Conservation (phyloP, 2,113 vertebrate species). For the Otocyon megalotis region DNA sequence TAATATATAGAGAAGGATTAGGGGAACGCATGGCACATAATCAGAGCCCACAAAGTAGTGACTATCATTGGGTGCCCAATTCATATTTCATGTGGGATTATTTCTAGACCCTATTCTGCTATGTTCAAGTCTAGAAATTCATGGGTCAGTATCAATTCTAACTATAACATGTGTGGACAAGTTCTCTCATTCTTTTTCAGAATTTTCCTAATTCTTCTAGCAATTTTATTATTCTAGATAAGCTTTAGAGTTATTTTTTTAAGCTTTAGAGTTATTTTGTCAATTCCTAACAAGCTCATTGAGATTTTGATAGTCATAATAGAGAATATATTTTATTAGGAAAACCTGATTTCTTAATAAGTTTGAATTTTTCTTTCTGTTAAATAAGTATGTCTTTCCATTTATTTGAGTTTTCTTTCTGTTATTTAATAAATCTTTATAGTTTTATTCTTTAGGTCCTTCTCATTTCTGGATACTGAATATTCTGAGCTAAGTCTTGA, state of each 20-base stretch:
- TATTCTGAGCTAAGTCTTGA: slow-evolving; percentile 22
- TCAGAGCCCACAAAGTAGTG: not conserved
- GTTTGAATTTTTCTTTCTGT: slow-evolving; percentile 31
- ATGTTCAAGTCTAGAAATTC: not conserved
- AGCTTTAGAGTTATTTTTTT: not conserved
- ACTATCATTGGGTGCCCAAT: not conserved
- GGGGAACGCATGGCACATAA: not conserved
- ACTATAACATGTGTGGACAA: not conserved
- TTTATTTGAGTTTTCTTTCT: slow-evolving; percentile 27
- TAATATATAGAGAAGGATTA: not conserved
- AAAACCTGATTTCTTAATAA: not conserved
- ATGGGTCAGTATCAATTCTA: not conserved
- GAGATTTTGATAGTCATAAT: not conserved
- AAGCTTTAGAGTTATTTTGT: not conserved
- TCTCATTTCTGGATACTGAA: not conserved
- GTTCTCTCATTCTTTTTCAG: not conserved
- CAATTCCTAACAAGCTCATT: not conserved
- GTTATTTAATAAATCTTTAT: not conserved
- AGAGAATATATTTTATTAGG: not conserved
- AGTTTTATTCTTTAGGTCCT: not conserved
- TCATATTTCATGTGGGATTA: not conserved
- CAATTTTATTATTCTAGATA: not conserved
- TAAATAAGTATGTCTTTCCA: not conserved
- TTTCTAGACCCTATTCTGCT: slow-evolving; percentile 20
- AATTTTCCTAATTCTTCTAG: slow-evolving; percentile 1